Evolutionary conservation across 1,140 invertebrate species (phyloP), one percentile per base, ranked within the genome.

Genomic region (Stegodyphus mimosarum): DNA sequence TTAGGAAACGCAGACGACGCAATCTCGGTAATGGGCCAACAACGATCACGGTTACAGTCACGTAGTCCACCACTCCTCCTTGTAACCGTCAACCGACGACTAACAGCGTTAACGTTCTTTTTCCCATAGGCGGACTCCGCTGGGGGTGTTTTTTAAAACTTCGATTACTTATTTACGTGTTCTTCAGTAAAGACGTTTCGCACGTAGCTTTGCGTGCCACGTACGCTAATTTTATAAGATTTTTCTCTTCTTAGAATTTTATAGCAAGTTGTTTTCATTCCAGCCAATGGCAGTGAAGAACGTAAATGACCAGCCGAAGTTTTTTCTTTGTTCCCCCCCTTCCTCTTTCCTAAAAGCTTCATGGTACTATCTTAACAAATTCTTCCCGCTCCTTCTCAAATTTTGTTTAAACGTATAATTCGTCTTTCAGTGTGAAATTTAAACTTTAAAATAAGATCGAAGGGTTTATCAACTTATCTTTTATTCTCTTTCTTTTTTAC

Each of bases 91-190:
- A 78, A 78, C 76, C 76, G 64, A 51, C 76, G 64, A 78, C 76
- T 78, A 78, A 78, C 76, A 78, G 76, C 64, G 76, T 80, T 80
- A 80, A 80, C 77, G 77, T 71, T 71, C 64, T 67, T 80, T 80
- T 71, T 80, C 77, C 67, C 67, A 78, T 78, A 67, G 76, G 66
- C 76, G 51, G 48, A 9, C 11, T 78, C 64, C 53, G 33, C 67
- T 48, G 77, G 18, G 67, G 55, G 77, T 15, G 67, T 64, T 80
- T 80, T 80, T 80, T 80, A 69, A 78, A 80, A 80, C 51, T 80
- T 80, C 77, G 77, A 80, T 80, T 80, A 80, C 67, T 80, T 80
- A 80, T 80, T 80, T 80, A 80, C 77, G 77, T 80, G 77, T 80
- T 80, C 67, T 18, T 48, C 67, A 80, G 74, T 66, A 49, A 33